Evolutionary conservation across 2,888 invertebrate genomes (phyloP).

Genomic region (Malacosoma neustria): DNA sequence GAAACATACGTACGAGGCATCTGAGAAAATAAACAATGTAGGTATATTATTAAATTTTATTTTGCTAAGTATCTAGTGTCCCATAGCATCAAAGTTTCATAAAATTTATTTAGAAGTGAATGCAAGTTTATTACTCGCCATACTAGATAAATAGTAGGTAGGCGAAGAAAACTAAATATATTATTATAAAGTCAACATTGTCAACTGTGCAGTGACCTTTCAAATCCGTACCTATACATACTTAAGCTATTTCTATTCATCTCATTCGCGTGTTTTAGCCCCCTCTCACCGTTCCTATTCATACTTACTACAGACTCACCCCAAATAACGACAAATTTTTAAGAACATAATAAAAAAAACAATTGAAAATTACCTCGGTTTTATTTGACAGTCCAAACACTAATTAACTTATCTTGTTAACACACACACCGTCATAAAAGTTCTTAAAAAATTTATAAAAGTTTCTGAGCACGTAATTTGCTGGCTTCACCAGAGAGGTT

Average conservation of each 20-base stretch:
- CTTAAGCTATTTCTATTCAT: neutral
- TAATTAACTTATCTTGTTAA: neutral
- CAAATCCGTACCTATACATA: neutral
- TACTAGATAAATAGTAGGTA: neutral
- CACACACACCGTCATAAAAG: neutral
- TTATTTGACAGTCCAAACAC: neutral
- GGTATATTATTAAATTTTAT: neutral
- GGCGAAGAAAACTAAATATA: neutral
- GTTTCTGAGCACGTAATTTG: too few relatives aligned
- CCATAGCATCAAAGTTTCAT: neutral
- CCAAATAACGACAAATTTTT: neutral
- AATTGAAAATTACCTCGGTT: neutral
- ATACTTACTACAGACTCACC: neutral
- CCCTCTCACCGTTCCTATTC: neutral
- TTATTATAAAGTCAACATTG: neutral
- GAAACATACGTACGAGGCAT: neutral
- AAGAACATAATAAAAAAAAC: neutral
- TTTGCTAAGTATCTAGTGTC: neutral
- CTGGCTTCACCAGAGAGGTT: too few relatives aligned
- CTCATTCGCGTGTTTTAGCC: neutral
- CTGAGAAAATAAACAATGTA: neutral
- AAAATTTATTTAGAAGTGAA: neutral
- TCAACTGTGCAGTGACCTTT: neutral
- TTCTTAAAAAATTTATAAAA: too few relatives aligned
- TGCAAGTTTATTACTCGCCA: too few relatives aligned